Evolutionary conservation across 2,797 vertebrate species (phyloP), one percentile per base, ranked within the genome.

Genomic region (Tachyglossus aculeatus): DNA sequence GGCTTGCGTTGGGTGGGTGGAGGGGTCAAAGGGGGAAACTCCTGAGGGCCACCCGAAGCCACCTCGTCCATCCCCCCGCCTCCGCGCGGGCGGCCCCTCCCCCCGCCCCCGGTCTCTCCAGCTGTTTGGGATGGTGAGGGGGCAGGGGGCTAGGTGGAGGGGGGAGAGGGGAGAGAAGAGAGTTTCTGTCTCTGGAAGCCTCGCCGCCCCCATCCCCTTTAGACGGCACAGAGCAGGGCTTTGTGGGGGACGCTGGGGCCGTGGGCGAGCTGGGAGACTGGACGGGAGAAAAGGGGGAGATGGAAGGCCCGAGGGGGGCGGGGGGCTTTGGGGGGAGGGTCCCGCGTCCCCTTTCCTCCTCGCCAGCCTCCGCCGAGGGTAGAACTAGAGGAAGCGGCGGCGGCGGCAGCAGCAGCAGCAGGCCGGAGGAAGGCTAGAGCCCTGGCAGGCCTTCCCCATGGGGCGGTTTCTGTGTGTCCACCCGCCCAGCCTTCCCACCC

Each of bases 151-250:
- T n/a, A n/a, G n/a, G n/a, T n/a, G n/a, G n/a, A n/a, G n/a, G n/a
- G n/a, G n/a, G n/a, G n/a, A n/a, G n/a, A n/a, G n/a, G n/a, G n/a
- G n/a, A n/a, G n/a, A n/a, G n/a, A n/a, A 39, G 71, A 57, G 44
- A 53, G 21, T 15, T 19, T 53, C 31, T 37, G 11, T 54, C 68
- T 55, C 58, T 44, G 29, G 63, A 47, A 56, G 48, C 31, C 41
- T 31, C 44, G 74, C 25, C 15, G 6, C 25, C 48, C 40, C 65
- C 19, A 41, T 58, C 67, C 29, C 27, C 64, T 84, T 74, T 72
- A 81, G 82, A 82, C 68, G 74, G 40, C 68, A 83, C 61, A 83
- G 62, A 74, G 73, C 73, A 64, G 48, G 47, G 78, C 27, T 74
- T 75, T 80, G 36, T 87, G 82, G 77, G 80, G n/a, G n/a, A n/a